Conservation (phyloP, 1,140 invertebrate species). For the Bicyclus anynana region DNA sequence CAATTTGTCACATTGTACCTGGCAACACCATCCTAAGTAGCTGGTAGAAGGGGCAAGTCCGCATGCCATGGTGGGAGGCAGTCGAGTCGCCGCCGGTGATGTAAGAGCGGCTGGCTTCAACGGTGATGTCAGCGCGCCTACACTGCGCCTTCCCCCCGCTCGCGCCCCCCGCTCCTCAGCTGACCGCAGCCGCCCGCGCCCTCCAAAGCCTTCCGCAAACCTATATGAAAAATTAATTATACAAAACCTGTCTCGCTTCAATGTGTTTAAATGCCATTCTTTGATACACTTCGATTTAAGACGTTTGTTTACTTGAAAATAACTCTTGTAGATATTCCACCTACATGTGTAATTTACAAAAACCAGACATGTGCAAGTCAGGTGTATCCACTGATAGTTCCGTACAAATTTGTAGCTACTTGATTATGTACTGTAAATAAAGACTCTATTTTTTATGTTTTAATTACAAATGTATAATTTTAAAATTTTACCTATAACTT, state of each 20-base stretch:
- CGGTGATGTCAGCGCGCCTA: conserved; percentile 71
- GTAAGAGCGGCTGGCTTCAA: conserved; percentile 60
- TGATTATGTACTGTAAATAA: too few relatives aligned
- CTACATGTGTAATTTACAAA: too few relatives aligned
- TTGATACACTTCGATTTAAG: not conserved
- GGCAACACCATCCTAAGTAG: not conserved
- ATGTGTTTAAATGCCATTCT: conserved; percentile 4
- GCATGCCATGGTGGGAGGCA: conserved; percentile 41
- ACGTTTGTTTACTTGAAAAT: too few relatives aligned
- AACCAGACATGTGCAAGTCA: too few relatives aligned
- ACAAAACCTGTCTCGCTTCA: conserved; percentile 10
- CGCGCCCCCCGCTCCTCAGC: too few relatives aligned
- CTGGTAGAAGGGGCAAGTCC: conserved; percentile 14
- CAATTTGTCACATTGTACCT: not conserved
- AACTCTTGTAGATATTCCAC: too few relatives aligned
- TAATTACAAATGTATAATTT: too few relatives aligned
- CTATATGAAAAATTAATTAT: conserved; percentile 9
- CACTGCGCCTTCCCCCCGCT: conserved; percentile 38
- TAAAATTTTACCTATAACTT: too few relatives aligned
- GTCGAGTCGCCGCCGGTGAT: conserved; percentile 42
- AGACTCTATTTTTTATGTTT: too few relatives aligned
- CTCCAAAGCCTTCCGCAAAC: conserved; percentile 52
- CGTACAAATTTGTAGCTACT: too few relatives aligned
- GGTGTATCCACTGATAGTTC: too few relatives aligned
- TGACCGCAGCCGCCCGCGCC: conserved; percentile 38